Evolutionary conservation across 1,140 invertebrate species (phyloP).

Genomic region (Bombus superbus): DNA sequence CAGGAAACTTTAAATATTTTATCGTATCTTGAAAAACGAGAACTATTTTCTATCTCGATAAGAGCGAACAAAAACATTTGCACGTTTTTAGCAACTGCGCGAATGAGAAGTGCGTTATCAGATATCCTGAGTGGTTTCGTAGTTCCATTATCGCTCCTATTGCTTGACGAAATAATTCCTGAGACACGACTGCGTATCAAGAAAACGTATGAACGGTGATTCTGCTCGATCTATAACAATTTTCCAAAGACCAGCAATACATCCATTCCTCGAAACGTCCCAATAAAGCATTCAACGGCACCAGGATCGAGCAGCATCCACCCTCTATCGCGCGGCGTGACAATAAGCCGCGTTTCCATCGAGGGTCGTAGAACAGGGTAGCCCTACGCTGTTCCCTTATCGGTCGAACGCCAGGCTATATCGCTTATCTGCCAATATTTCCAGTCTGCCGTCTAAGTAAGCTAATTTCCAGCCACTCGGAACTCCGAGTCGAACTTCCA

Average conservation of each 20-base stretch:
- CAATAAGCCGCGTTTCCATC: constrained; percentile 31
- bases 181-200: too few species aligned
- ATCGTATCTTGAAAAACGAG: too few species aligned
- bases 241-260: neutral
- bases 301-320: neutral
- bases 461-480: constrained; percentile 61
- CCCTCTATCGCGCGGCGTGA: neutral
- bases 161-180: too few species aligned
- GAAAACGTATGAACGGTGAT: neutral
- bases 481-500: constrained; percentile 10
- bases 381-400: constrained; percentile 10
- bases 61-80: too few species aligned
- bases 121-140: too few species aligned
- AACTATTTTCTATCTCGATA: too few species aligned
- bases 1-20: too few species aligned
- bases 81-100: too few species aligned
- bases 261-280: neutral
- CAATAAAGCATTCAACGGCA: constrained; percentile 4
- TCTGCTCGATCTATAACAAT: neutral
- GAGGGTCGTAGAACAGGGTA: constrained; percentile 11
- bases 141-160: too few species aligned
- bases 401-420: constrained; percentile 40
- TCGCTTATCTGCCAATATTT: constrained; percentile 62
- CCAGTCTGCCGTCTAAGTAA: constrained; percentile 60
- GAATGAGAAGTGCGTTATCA: too few species aligned